These are phyloP conservation scores for Rhopalosiphum padi DNA, from an alignment of 1,140 invertebrate species.

Conservation along the genomic window DNA sequence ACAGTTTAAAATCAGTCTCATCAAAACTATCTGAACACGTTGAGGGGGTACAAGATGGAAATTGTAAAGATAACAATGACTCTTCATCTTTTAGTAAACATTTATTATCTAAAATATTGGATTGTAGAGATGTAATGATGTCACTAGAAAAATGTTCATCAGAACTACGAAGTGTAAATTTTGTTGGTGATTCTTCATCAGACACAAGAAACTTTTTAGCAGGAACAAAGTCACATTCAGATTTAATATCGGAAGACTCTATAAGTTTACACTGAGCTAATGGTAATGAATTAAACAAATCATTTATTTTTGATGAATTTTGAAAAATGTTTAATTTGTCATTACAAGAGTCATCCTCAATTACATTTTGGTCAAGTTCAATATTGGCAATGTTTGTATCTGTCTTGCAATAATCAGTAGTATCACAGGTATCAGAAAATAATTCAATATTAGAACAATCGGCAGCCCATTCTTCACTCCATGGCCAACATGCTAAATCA, in stretches of 20 bases:
- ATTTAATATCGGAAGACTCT: slow-evolving; percentile 32
- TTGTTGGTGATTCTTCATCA: slow-evolving; percentile 29
- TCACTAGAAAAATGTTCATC: background rate
- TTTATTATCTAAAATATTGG: slow-evolving; percentile 18
- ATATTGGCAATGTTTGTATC: background rate
- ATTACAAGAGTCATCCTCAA: slow-evolving; percentile 2
- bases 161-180: slow-evolving; percentile 17
- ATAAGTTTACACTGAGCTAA: slow-evolving; percentile 35
- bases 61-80: slow-evolving; percentile 26
- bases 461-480: slow-evolving; percentile 35
- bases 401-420: slow-evolving; percentile 36
- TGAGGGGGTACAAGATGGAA: background rate
- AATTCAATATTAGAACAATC: slow-evolving; percentile 48
- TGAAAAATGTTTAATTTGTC: slow-evolving; percentile 45
- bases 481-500: slow-evolving; percentile 52
- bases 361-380: slow-evolving; percentile 19
- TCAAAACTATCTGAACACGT: slow-evolving; percentile 39
- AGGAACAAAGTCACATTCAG: slow-evolving; percentile 37
- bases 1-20: slow-evolving; percentile 1
- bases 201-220: slow-evolving; percentile 31
- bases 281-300: slow-evolving; percentile 33
- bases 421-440: slow-evolving; percentile 43
- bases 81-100: slow-evolving; percentile 24
- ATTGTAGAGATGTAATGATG: background rate
- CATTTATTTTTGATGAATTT: slow-evolving; percentile 43